Evolutionary conservation across 1,140 invertebrate species (phyloP).

Genomic region (Drosophila mayri): DNA sequence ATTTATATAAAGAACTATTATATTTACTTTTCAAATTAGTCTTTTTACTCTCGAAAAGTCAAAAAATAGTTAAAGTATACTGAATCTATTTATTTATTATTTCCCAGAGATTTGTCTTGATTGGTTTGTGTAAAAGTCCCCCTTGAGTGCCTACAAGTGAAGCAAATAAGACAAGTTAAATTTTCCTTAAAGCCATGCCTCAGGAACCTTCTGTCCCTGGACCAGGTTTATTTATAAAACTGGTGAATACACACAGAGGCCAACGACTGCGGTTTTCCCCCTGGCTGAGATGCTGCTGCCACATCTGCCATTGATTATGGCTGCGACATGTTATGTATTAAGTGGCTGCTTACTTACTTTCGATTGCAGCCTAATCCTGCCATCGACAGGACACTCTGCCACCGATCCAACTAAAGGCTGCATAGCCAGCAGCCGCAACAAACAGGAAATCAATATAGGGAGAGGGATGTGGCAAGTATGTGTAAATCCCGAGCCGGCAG

Average conservation of each 20-base stretch:
- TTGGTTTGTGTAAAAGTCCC: not conserved
- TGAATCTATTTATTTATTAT: not conserved
- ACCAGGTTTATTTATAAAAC: slow-evolving; percentile 2
- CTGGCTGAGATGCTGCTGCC: not conserved
- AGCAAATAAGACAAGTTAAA: not conserved
- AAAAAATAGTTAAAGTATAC: not conserved
- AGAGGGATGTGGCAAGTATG: not conserved
- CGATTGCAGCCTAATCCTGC: slow-evolving; percentile 20
- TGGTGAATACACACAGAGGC: not conserved
- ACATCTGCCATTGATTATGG: slow-evolving; percentile 8
- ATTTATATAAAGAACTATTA: no score
- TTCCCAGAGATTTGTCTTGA: not conserved
- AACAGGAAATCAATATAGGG: slow-evolving; percentile 29
- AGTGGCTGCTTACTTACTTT: slow-evolving; percentile 14
- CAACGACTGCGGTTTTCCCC: not conserved
- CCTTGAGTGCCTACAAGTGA: not conserved
- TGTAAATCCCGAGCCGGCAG: not conserved
- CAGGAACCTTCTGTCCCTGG: not conserved
- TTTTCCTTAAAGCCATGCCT: not conserved
- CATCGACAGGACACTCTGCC: slow-evolving; percentile 5
- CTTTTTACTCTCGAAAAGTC: not conserved
- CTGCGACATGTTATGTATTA: slow-evolving; percentile 14
- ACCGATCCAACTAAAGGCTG: slow-evolving; percentile 36
- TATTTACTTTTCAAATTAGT: no score
- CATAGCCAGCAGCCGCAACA: slow-evolving; percentile 23